Evolutionary conservation across 2,888 invertebrate species (phyloP), one percentile per base, ranked within the genome.

Genomic region (Ctena decussata): DNA sequence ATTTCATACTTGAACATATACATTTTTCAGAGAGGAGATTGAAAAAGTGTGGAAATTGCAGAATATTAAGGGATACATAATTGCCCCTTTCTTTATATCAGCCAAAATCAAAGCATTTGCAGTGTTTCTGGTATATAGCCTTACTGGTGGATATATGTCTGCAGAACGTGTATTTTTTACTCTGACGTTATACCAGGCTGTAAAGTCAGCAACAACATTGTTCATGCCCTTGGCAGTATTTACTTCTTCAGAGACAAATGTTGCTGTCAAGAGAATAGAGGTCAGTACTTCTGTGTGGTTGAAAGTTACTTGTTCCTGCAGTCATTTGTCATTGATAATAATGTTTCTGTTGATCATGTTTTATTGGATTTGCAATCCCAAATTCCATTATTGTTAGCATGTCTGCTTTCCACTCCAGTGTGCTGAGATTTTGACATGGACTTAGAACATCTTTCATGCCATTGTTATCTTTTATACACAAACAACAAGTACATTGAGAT

Each of bases 1-100:
- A n/a, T n/a, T n/a, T n/a, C n/a, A n/a, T n/a, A n/a, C n/a, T n/a
- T n/a, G n/a, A n/a, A n/a, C n/a, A n/a, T n/a, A n/a, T n/a, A n/a
- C n/a, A 2, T 57, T 75, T 39, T 21, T n/a, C 76, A 76, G 76
- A 24, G 8, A 30, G 5, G 76, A 76, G 65, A 39, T 65, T 24
- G 30, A 60, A 6, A 15, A n/a, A 2, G 27, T 76, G 27, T 8
- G 30, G 27, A 30, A 15, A 27, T 15, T 53, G 21, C 53, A 53
- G 53, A 53, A 53, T 18, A 15, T 53, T n/a, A 53, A n/a, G 53
- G 53, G 53, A 15, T 21, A 18, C 5, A n/a, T 53, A 5, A n/a
- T 53, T 53, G 21, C n/a, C 5, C 53, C 53, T 53, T 53, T 53
- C n/a, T 53, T 53, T 6, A 15, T 53, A 5, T 53, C 53, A n/a